Percentiles rank a stretch among this genome's conserved stretches.
Conservation (phyloP, 2,113 vertebrate genomes). For the Nymphicus hollandicus region DNA sequence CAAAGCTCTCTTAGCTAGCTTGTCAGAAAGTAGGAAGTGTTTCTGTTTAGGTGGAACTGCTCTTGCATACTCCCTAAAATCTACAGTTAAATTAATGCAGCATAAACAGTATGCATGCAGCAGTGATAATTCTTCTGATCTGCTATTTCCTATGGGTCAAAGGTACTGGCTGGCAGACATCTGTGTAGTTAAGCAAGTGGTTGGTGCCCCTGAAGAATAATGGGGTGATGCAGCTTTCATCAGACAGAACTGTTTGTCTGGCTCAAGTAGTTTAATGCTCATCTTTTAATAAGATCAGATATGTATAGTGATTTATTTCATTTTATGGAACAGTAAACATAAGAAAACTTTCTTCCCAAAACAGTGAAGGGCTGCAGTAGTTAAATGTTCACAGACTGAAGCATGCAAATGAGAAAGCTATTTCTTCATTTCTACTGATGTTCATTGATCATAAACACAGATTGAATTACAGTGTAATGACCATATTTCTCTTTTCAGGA, state of each 20-base stretch:
- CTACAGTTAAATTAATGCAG: not conserved
- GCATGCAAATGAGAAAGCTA: not conserved
- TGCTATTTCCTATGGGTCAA: fast-evolving
- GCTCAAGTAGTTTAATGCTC: not conserved
- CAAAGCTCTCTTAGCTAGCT: not conserved
- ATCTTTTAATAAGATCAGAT: not conserved
- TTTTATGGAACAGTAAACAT: not conserved
- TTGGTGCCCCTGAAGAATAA: not conserved
- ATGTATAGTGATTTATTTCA: not conserved
- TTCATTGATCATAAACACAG: not conserved
- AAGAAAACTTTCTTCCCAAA: not conserved
- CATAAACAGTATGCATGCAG: not conserved
- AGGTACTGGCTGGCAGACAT: not conserved
- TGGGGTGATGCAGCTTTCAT: not conserved
- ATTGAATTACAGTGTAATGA: not conserved
- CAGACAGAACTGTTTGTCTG: not conserved
- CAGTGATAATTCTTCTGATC: not conserved
- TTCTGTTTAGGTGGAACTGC: not conserved
- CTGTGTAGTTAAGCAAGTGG: not conserved
- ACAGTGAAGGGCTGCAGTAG: not conserved
- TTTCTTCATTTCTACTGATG: not conserved
- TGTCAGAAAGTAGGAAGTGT: not conserved
- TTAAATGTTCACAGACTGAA: not conserved
- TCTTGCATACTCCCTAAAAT: not conserved
- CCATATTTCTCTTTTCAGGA: constrained; percentile 70